Conservation (phyloP, 2,888 invertebrate genomes). For the Pristionchus fissidentatus region DNA sequence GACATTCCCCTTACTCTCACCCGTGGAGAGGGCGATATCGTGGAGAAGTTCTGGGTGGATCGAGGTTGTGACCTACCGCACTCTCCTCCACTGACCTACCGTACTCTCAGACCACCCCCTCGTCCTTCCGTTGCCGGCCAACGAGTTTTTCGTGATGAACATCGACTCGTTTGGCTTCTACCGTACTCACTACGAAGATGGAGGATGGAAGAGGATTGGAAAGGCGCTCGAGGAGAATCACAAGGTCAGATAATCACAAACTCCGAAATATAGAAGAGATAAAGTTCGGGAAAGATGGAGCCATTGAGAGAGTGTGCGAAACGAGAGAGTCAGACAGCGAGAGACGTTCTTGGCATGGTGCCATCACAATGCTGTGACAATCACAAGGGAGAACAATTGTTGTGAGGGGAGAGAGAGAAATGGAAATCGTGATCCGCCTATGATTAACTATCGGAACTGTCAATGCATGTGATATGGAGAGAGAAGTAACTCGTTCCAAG, state of each 20-base stretch:
- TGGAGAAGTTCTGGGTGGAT: conserved; percentile 67
- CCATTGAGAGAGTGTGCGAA: no score
- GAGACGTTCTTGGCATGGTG: no score
- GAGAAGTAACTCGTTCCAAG: no score
- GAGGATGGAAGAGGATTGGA: conserved; percentile 37
- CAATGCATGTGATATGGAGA: no score
- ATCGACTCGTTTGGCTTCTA: conserved; percentile 47
- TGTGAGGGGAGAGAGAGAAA: no score
- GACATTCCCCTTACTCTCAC: conserved; percentile 29
- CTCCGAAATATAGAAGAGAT: background rate
- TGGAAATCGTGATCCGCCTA: no score
- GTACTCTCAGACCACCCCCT: conserved; percentile 29
- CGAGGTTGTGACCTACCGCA: conserved; percentile 46
- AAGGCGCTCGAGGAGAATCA: background rate
- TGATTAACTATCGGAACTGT: no score
- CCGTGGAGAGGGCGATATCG: background rate
- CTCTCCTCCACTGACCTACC: background rate
- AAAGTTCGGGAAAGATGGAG: background rate
- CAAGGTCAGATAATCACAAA: background rate
- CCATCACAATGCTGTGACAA: no score
- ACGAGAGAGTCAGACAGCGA: no score
- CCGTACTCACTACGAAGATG: conserved; percentile 39
- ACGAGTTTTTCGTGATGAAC: conserved; percentile 29
- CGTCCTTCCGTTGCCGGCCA: conserved; percentile 4
- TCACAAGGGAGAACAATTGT: no score